Base-by-base conservation (phyloP, 1,140 invertebrate species). In the Zophobas atratus region DNA sequence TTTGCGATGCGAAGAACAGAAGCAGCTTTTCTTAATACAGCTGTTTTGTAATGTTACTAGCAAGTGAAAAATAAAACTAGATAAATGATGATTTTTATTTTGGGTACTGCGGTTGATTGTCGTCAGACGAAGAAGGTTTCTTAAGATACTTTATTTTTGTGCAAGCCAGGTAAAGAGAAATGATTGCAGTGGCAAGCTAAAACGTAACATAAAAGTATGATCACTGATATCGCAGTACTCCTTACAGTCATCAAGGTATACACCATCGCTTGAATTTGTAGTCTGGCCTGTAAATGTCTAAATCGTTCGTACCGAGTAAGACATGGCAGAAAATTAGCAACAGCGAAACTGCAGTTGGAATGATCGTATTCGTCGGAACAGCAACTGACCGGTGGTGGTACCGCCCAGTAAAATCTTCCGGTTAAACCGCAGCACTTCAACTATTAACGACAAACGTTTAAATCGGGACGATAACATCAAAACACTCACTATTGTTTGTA, bases 61-160 rank as follows among this genome's bases (percentile, higher is more conserved):
- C 20, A 20, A 20, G 20, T 20, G 20, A 20, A 20, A 20, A 20
- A 20, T 20, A 20, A 20, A 20, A 20, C 20, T 20, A 20, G 20
- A 20, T 20, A 20, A 20, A 20, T 20, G 20, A 20, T 20, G 20
- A 20, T 20, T 20, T 20, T 20, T 20, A 20, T 20, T 20, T 20
- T 20, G 20, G 20, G 20, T 20, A 20, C 20, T 20, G 20, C 20
- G 49, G 33, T 51, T 2, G 33, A 6, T 4, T 2, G 49, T 51
- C 49, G 1, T 51, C 49, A 51, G 53, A 55, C 8, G 8, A 8
- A 32, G 8, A 55, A 0, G 6, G 8, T 33, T 32, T 32, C n/a
- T 55, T 34, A 55, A 34, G 53, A 55, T 55, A 55, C 53, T 2
- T 55, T 2, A 32, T 55, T 55, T 55, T 55, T 2, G 35, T 8